Evolutionary conservation across 2,113 vertebrate genomes (phyloP).

Genomic region (Condylura cristata): DNA sequence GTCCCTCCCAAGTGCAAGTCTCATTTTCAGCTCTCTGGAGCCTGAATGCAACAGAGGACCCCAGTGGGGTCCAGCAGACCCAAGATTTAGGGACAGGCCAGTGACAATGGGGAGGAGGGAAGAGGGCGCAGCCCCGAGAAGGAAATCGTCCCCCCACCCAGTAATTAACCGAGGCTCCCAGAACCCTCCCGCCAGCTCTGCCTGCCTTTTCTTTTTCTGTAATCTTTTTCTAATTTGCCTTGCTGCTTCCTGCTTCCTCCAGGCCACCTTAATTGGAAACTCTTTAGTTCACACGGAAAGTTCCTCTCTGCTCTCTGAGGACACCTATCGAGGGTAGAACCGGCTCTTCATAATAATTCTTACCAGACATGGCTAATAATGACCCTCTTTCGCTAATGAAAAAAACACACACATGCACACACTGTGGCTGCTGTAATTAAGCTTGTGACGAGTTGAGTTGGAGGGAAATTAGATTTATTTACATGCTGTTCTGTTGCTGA

Average conservation of each 20-base stretch:
- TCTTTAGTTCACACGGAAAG: conserved; percentile 73
- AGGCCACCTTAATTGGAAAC: conserved; percentile 83
- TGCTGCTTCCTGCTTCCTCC: conserved; percentile 74
- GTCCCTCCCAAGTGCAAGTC: background rate
- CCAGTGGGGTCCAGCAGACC: background rate
- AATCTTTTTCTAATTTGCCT: conserved; percentile 72
- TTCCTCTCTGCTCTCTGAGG: conserved; percentile 77
- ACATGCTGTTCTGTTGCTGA: conserved; percentile 91
- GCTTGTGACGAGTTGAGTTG: conserved; percentile 85
- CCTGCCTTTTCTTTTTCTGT: background rate
- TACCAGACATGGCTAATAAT: conserved; percentile 80
- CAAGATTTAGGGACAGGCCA: background rate
- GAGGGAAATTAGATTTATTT: conserved; percentile 97
- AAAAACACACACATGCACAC: conserved; percentile 76
- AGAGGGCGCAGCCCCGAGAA: background rate
- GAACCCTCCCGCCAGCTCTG: conserved; percentile 2
- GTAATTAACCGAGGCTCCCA: conserved; percentile 75
- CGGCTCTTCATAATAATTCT: conserved; percentile 75
- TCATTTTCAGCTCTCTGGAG: background rate
- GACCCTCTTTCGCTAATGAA: conserved; percentile 85
- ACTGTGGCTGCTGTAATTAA: conserved; percentile 88
- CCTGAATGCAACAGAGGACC: background rate
- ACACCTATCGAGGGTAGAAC: conserved; percentile 80
- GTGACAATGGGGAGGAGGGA: background rate
- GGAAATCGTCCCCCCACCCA: background rate